phyloP scores from a whole-genome alignment of 2,797 vertebrate species.

The Echeneis naucrates region DNA sequence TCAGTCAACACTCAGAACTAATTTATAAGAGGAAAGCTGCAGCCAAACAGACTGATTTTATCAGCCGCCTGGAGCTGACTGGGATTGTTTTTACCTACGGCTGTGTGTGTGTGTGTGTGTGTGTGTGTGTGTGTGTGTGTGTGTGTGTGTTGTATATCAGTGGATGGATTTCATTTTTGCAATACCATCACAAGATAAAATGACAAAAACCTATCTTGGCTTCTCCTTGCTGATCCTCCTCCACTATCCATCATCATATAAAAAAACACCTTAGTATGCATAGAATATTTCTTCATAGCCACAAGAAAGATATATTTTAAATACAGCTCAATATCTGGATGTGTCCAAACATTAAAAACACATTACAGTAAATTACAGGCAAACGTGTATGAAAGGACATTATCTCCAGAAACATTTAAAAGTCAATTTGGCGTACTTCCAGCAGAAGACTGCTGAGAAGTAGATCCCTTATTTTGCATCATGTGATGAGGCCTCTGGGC shows the following conservation, averaged over 20 bases:
- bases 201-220: not conserved
- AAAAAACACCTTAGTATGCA: not conserved
- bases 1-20: not conserved
- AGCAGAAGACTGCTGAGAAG: conserved; percentile 29
- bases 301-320: not conserved
- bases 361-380: conserved; percentile 8
- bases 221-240: not conserved
- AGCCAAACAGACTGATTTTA: not conserved
- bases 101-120: too few relatives aligned
- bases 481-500: conserved; percentile 50
- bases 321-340: conserved; percentile 7
- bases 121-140: too few relatives aligned
- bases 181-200: too few relatives aligned
- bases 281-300: not conserved
- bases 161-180: too few relatives aligned
- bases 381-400: conserved; percentile 12
- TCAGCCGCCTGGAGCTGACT: too few relatives aligned
- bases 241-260: not conserved
- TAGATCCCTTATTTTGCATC: conserved; percentile 42
- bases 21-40: not conserved
- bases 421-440: conserved; percentile 11
- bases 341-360: conserved; percentile 39
- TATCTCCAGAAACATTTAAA: conserved; percentile 20
- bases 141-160: too few relatives aligned
- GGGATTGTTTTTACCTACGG: too few relatives aligned